These are phyloP conservation scores for Apodemia zela DNA, from an alignment of 2,888 invertebrate genomes.

Conservation along the genomic window DNA sequence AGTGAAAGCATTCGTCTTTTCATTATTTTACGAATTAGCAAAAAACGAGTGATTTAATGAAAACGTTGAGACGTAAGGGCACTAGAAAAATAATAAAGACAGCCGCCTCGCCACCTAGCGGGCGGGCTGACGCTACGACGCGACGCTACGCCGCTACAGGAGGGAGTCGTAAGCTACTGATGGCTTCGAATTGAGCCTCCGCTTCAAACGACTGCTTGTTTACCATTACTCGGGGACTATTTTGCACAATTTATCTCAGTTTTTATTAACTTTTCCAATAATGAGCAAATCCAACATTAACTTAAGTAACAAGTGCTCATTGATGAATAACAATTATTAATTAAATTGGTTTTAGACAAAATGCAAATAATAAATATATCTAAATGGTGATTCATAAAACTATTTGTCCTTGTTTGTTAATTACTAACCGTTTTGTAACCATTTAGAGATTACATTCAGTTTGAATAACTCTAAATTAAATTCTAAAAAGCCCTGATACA, in stretches of 20 bases:
- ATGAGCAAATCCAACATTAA: not conserved
- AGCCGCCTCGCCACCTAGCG: conserved; percentile 46
- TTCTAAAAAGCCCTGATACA: no score
- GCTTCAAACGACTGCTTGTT: conserved; percentile 53
- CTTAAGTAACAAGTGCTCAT: not conserved
- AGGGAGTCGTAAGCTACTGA: conserved; percentile 31
- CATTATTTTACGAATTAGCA: not conserved
- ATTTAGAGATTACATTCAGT: no score
- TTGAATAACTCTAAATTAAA: no score
- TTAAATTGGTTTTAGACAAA: not conserved
- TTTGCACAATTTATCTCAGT: conserved; percentile 27
- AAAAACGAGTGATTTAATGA: conserved; percentile 5
- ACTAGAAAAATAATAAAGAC: conserved; percentile 66
- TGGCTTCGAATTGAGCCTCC: conserved; percentile 38
- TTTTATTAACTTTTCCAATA: not conserved
- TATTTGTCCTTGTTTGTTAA: no score
- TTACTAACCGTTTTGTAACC: no score
- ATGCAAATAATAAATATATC: no score
- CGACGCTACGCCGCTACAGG: conserved; percentile 28
- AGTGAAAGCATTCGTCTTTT: not conserved
- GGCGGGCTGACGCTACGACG: conserved; percentile 44
- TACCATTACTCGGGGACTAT: conserved; percentile 52
- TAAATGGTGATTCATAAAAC: no score
- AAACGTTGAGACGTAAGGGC: conserved; percentile 21
- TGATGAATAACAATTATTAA: not conserved